A percentile compares a stretch with the other conserved stretches of the same genome.
phyloP scores from a whole-genome alignment of 2,888 invertebrate species.

The Nephrotoma appendiculata region DNA sequence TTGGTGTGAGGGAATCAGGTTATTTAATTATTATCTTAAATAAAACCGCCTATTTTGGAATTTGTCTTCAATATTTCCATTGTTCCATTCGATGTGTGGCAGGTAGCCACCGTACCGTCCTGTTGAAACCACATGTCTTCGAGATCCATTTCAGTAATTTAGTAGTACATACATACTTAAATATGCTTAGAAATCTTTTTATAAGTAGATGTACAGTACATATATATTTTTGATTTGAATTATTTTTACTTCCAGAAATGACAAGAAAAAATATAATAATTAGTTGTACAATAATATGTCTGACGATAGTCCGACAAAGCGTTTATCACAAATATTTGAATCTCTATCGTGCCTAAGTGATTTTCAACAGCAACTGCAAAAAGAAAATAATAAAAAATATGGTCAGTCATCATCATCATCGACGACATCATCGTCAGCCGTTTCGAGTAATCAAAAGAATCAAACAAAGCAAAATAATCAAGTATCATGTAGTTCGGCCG shows the following conservation, averaged over 20 bases:
- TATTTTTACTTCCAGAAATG: neutral
- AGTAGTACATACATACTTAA: too few relatives aligned
- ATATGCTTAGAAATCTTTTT: too few relatives aligned
- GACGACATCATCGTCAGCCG: neutral
- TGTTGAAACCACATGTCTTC: too few relatives aligned
- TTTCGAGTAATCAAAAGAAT: conserved; percentile 6
- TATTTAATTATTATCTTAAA: too few relatives aligned
- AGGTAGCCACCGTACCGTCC: too few relatives aligned
- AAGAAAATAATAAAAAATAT: conserved; percentile 5
- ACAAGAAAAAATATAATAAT: neutral
- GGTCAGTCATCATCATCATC: conserved; percentile 8
- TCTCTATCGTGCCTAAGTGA: conserved; percentile 62
- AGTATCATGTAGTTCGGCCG: conserved; percentile 10
- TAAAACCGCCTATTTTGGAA: too few relatives aligned
- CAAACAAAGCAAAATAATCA: conserved; percentile 2
- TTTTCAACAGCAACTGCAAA: conserved; percentile 36
- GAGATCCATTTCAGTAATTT: too few relatives aligned
- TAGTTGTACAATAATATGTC: conserved; percentile 19
- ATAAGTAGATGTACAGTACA: neutral
- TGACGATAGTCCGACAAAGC: conserved; percentile 50
- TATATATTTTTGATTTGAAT: too few relatives aligned
- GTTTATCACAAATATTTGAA: conserved; percentile 71
- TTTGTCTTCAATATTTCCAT: too few relatives aligned
- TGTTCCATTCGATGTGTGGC: too few relatives aligned
- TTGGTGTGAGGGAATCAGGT: too few relatives aligned